Evolutionary conservation across 37 sponge, comb jelly and placozoan genomes (phyloP), one percentile per base, ranked within the genome.

Genomic region (Aphrocallistes beatrix): DNA sequence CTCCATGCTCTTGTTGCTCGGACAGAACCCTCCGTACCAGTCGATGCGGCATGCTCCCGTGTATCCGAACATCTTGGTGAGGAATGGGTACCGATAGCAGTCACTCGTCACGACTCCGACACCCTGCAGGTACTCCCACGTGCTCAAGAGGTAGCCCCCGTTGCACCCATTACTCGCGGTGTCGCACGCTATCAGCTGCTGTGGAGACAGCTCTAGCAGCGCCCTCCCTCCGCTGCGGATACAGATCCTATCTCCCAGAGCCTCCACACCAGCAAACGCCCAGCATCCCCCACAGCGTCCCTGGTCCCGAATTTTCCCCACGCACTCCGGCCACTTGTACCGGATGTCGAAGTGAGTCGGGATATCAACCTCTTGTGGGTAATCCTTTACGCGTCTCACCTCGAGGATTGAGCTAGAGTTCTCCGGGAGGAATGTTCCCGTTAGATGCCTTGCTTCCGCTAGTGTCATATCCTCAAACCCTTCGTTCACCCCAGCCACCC

Each of bases 181-280:
- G 83, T 82, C 83, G 38, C 83, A 82, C 10, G 38, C 83, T 1
- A 82, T 38, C 83, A 82, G 39, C 39, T 82, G 39, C 28, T 82
- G 39, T 19, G 83, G 8, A 17, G 83, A 82, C 23, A 82, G 39
- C 19, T 39, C 83, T 19, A 82, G 37, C 34, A 30, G 3, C 34
- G n/a, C 75, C n/a, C 75, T 60, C 25, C 75, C 75, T 6, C 75
- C 75, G n/a, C 75, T 60, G 6, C 75, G 10, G 8, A 60, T 60
- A 13, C 75, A 60, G 6, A 60, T 30, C 75, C 75, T 60, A 30
- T 60, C 75, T 13, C 75, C 75, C 3, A 60, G 75, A 3, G 75
- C 75, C 21, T 60, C 75, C 25, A 60, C 75, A 19, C 28, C 75
- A 32, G 75, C 75, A 30, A 60, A 60, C 32, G 75, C 75, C 75